Conservation (phyloP, 2,113 vertebrate genomes). For the Dermatemys mawii region DNA sequence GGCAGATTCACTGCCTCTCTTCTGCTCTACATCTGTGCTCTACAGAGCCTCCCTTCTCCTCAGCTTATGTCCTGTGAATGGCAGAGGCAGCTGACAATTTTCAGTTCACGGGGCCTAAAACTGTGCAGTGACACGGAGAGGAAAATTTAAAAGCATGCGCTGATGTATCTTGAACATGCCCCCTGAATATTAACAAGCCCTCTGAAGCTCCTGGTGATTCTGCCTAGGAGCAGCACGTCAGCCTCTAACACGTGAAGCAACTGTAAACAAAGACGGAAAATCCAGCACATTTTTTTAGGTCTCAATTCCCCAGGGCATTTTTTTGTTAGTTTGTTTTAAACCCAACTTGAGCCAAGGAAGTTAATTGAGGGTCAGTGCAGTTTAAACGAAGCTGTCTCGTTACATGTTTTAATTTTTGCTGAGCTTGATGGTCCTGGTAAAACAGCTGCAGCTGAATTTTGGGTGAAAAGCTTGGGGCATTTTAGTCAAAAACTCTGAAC, state of each 20-base stretch:
- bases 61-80: no score
- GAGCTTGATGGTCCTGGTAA: rapidly evolving
- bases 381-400: neutral
- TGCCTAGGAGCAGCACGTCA: neutral
- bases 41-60: neutral
- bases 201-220: neutral
- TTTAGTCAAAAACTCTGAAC: neutral
- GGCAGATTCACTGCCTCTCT: neutral
- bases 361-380: neutral
- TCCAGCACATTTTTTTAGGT: neutral
- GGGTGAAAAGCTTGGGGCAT: neutral
- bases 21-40: neutral
- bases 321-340: neutral
- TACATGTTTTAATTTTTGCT: neutral
- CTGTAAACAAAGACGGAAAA: neutral
- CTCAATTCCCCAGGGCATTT: neutral
- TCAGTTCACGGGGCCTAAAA: neutral
- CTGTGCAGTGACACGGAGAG: neutral
- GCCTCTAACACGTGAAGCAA: rapidly evolving
- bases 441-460: neutral
- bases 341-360: neutral
- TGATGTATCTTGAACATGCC: neutral
- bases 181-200: neutral
- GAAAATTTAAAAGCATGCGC: neutral
- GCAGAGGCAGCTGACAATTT: neutral